Evolutionary conservation across 1,140 invertebrate species (phyloP).

Genomic region (Sitophilus oryzae): DNA sequence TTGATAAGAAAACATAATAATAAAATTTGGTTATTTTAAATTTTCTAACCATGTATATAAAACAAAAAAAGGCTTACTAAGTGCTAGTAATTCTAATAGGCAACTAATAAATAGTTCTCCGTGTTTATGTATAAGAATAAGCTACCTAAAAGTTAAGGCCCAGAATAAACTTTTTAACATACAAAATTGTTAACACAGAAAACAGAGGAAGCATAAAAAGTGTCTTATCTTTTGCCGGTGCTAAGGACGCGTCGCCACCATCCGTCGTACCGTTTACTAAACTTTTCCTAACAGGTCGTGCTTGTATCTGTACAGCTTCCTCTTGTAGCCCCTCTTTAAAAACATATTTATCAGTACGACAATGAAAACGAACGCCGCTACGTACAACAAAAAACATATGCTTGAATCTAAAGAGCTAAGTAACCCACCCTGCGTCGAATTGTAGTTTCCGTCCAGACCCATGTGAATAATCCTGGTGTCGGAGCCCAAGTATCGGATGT

Average conservation of each 20-base stretch:
- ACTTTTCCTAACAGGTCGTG: slow-evolving; percentile 59
- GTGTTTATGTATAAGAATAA: too few relatives aligned
- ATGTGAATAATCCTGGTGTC: slow-evolving; percentile 36
- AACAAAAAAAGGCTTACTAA: too few relatives aligned
- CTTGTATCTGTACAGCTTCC: slow-evolving; percentile 55
- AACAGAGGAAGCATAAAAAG: not conserved
- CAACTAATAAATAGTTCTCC: too few relatives aligned
- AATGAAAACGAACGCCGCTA: slow-evolving; percentile 61
- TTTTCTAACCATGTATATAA: too few relatives aligned
- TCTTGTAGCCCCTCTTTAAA: slow-evolving; percentile 61
- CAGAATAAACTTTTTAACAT: not conserved
- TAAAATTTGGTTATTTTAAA: too few relatives aligned
- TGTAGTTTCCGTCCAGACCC: slow-evolving; percentile 13
- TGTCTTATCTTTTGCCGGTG: slow-evolving; percentile 23
- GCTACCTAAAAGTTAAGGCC: too few relatives aligned
- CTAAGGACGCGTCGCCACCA: not conserved
- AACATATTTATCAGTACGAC: slow-evolving; percentile 73
- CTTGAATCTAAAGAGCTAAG: slow-evolving; percentile 58
- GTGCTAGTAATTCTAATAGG: too few relatives aligned
- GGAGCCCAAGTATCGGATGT: slow-evolving; percentile 39
- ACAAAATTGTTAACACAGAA: not conserved
- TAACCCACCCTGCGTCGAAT: slow-evolving; percentile 32
- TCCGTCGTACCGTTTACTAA: slow-evolving; percentile 36
- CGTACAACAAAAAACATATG: slow-evolving; percentile 68
- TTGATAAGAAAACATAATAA: too few relatives aligned